Conservation (phyloP, 2,797 vertebrate genomes). For the Zalophus californianus region DNA sequence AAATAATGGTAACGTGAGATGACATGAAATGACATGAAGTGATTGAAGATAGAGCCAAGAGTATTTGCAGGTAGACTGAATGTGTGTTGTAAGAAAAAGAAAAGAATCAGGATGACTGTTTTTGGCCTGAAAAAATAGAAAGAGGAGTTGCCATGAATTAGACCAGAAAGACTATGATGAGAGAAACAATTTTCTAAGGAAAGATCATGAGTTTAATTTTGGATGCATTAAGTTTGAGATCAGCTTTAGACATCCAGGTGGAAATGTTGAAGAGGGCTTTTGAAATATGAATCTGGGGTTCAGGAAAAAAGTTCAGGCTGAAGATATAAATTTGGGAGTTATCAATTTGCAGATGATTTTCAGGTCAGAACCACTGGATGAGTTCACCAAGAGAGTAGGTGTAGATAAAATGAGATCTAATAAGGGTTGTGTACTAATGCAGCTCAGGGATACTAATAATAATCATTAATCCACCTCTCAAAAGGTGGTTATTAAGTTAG, state of each 20-base stretch:
- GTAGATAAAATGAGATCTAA: not conserved
- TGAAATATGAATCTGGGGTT: not conserved
- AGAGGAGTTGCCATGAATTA: not conserved
- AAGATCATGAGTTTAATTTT: not conserved
- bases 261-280: not conserved
- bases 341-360: not conserved
- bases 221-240: not conserved
- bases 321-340: not conserved
- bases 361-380: not conserved
- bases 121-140: not conserved
- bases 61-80: not conserved
- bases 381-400: not conserved
- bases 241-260: not conserved
- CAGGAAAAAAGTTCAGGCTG: not conserved
- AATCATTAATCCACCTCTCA: not conserved
- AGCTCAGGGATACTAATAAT: not conserved
- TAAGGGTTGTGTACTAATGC: not conserved
- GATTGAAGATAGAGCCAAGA: not conserved
- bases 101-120: not conserved
- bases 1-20: not conserved
- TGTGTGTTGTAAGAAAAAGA: not conserved
- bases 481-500: constrained; percentile 11
- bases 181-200: not conserved
- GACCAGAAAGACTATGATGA: not conserved
- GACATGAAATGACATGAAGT: not conserved